phyloP scores from a whole-genome alignment of 2,888 invertebrate species.

The Rhorus exstirpatorius region DNA sequence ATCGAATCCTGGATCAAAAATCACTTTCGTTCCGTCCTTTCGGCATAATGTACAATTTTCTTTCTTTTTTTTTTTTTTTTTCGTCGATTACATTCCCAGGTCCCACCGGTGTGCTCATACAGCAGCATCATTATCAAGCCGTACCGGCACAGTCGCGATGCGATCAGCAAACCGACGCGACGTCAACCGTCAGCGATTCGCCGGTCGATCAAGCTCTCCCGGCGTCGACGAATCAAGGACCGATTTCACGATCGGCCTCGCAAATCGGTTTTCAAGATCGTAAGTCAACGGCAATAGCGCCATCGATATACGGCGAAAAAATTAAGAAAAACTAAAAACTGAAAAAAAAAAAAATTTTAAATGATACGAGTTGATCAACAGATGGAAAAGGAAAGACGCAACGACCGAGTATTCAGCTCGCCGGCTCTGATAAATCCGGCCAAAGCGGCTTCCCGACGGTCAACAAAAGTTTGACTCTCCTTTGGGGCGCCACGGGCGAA shows the following conservation, averaged over 20 bases:
- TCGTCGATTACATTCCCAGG: constrained; percentile 87
- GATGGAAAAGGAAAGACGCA: constrained; percentile 79
- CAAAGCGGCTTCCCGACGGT: constrained; percentile 74
- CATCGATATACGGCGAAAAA: no score
- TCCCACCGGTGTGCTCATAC: constrained; percentile 95
- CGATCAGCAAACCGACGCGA: constrained; percentile 81
- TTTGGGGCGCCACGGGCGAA: constrained; percentile 98
- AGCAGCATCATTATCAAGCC: constrained; percentile 97
- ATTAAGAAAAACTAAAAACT: background rate
- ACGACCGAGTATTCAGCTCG: constrained; percentile 75
- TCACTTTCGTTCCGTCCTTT: no score
- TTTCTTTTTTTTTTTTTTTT: background rate
- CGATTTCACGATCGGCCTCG: constrained; percentile 83
- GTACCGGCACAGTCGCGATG: constrained; percentile 89
- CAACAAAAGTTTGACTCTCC: constrained; percentile 89
- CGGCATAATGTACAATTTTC: no score
- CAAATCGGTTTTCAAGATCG: constrained; percentile 87
- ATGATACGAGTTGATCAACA: constrained; percentile 67
- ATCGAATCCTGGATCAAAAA: no score
- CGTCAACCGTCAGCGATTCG: constrained; percentile 82
- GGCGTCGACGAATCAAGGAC: constrained; percentile 59
- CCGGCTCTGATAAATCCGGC: constrained; percentile 81
- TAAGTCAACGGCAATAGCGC: no score
- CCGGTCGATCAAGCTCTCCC: constrained; percentile 77
- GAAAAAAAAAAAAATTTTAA: constrained; percentile 16